Evolutionary conservation across 1,140 invertebrate genomes (phyloP), one percentile per base, ranked within the genome.

Genomic region (Pseudomyrmex flavicornis): DNA sequence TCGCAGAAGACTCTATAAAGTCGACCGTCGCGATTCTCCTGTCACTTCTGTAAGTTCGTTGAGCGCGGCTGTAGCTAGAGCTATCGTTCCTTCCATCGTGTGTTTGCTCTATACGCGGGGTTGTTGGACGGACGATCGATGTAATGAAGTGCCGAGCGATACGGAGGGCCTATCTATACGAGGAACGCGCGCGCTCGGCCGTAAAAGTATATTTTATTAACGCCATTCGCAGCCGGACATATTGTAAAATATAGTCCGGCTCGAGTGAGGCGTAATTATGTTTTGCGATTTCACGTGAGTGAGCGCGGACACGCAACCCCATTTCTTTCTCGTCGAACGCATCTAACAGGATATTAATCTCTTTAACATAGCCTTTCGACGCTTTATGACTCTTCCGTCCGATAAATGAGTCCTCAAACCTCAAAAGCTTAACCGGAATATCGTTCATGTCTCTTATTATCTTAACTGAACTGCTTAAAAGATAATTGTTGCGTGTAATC

Each of bases 121-220:
- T 59, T 79, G 65, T 70, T 70, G 46, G 20, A 44, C 35, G 12
- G 59, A 59, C 76, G 76, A 69, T 79, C 76, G 56, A 70, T 79
- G 66, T 80, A 80, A 80, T 50, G 66, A 80, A 80, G 76, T 80
- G 46, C 54, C 50, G 68, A 69, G 66, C 20, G 65, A 70, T 59
- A 48, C 17, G 17, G 17, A 10, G 65, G 13, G 20, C 50, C 2
- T 70, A 61, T 35, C 26, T 26, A 3, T 26, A 26, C 26, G 54
- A 22, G 63, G 26, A 59, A 79, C 54, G 61, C 7, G n/a, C 26
- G n/a, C 8, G 12, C 35, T 35, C 9, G 54, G 44, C n/a, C 22
- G 12, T 80, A 50, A 80, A 80, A 48, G 54, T 70, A 80, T 72
- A 80, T 80, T 80, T 80, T 80, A 80, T 80, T 61, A 80, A 80